Evolutionary conservation across 2,888 invertebrate genomes (phyloP).

Genomic region (Pomacea canaliculata): DNA sequence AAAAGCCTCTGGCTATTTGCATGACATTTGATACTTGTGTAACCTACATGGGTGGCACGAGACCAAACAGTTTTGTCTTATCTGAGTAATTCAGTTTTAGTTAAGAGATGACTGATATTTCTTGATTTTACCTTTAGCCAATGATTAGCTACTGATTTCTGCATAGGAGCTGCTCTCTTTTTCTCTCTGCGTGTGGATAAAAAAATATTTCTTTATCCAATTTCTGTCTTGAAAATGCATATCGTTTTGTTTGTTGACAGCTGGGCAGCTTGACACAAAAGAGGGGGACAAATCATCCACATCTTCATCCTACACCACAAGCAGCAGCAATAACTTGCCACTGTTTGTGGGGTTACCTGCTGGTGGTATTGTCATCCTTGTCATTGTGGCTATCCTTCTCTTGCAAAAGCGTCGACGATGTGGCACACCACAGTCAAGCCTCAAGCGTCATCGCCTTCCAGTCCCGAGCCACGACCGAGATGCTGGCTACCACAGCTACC

Average conservation of each 20-base stretch:
- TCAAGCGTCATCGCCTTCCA: slow-evolving; percentile 37
- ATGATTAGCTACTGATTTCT: no score
- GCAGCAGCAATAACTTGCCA: slow-evolving; percentile 50
- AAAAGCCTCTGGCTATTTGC: no score
- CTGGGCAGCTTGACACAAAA: neutral
- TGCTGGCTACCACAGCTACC: slow-evolving; percentile 29
- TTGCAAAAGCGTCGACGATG: slow-evolving; percentile 42
- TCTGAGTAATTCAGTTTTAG: no score
- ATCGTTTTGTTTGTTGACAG: neutral
- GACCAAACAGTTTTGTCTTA: no score
- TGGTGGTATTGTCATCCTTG: slow-evolving; percentile 51
- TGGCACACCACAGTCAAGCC: slow-evolving; percentile 28
- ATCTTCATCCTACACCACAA: slow-evolving; percentile 22
- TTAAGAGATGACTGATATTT: no score
- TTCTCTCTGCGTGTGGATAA: no score
- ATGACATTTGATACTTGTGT: no score
- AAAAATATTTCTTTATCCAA: no score
- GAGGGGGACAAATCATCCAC: slow-evolving; percentile 3
- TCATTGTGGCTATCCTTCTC: slow-evolving; percentile 50
- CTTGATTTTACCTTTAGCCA: no score
- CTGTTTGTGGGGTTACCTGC: slow-evolving; percentile 62
- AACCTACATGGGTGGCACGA: no score
- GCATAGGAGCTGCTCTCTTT: no score
- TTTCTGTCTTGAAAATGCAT: no score
- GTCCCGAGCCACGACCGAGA: slow-evolving; percentile 46